Base-by-base conservation (phyloP, 2,888 invertebrate species). In the Sarcophaga subvicina region DNA sequence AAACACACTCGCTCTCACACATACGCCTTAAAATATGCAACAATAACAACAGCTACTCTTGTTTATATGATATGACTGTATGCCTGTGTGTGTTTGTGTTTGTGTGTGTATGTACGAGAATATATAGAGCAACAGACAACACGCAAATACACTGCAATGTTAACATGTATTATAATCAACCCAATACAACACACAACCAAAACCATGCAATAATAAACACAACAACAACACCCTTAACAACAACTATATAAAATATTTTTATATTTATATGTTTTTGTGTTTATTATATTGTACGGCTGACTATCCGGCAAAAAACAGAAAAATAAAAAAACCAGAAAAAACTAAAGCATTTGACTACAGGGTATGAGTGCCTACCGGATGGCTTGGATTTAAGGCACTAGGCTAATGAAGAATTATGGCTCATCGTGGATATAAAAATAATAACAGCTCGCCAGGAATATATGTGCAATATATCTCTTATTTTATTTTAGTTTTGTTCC, bases 321-420 rank as follows among this genome's bases (percentile, higher is more conserved):
- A 22, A 4, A 22, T 22, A 62, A 10, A 45, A 1, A 20, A n/a
- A 47, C 25, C 22, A 45, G 20, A 22, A 4, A 62, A 10, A 45
- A 0, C 22, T 45, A 47, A 0, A 14, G 14, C 47, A 12, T 69
- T 37, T 45, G 17, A 45, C 37, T 69, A 37, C 14, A 12, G 59
- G 76, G 47, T 72, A n/a, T 67, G 37, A 60, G 14, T 85, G 59
- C 63, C 22, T 70, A 70, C 62, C 72, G 75, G 67, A 60, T 80
- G 81, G 76, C 67, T 80, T 77, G 87, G 87, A 88, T 89, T 89
- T 90, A 89, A 91, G 92, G 90, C 91, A 91, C 90, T 92, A 89
- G 90, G 90, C 91, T 92, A 92, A 92, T 92, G 92, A 91, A 91
- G 92, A 92, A 92, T 91, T 91, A 91, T 90, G 89, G 89, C 89